These are phyloP conservation scores for Perognathus longimembris DNA, from an alignment of 2,113 vertebrate species.

Conservation along the genomic window DNA sequence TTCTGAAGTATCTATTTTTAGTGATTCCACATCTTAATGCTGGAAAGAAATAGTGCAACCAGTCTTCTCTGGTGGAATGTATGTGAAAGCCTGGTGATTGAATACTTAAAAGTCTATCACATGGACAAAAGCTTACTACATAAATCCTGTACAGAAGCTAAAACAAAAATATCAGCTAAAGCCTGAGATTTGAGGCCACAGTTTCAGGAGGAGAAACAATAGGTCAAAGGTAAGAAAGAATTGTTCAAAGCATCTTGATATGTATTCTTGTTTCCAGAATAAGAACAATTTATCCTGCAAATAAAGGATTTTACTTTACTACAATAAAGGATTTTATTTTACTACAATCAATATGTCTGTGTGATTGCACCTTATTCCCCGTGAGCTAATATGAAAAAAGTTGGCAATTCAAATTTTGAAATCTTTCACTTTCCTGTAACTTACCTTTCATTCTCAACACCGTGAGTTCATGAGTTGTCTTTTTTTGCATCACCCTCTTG, in stretches of 20 bases:
- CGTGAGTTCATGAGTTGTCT: background rate
- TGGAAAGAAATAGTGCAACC: background rate
- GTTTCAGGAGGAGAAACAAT: background rate
- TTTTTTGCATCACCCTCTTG: background rate
- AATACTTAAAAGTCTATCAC: background rate
- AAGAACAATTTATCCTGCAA: background rate
- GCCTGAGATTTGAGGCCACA: background rate
- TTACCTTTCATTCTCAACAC: background rate
- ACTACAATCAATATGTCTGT: background rate
- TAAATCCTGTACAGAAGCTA: background rate
- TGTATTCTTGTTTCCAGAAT: background rate
- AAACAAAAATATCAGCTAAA: background rate
- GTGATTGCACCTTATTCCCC: background rate
- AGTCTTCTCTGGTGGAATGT: background rate
- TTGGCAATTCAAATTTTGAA: constrained; percentile 24
- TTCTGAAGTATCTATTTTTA: background rate
- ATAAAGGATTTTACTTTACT: background rate
- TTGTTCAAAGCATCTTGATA: background rate
- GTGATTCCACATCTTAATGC: background rate
- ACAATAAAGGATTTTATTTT: constrained; percentile 46
- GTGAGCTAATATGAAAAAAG: constrained; percentile 11
- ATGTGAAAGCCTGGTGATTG: background rate
- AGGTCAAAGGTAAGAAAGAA: background rate
- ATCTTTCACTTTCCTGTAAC: background rate
- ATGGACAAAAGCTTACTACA: background rate